Evolutionary conservation across 2,113 vertebrate genomes (phyloP).

Genomic region (Burhinus bistriatus): DNA sequence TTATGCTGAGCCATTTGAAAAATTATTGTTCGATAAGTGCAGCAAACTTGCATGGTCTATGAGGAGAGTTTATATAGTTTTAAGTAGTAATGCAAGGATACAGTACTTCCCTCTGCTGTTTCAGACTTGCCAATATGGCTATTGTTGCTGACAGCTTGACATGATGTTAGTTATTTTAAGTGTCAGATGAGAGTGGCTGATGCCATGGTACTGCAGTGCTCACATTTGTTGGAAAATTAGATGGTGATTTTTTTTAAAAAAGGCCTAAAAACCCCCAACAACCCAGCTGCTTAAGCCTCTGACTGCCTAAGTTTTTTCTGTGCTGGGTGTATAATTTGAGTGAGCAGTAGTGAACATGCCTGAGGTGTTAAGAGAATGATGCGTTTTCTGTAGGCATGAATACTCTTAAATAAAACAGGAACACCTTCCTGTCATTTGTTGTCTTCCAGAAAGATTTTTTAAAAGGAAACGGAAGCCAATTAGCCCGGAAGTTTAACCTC

Average conservation of each 20-base stretch:
- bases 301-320: conserved; percentile 46
- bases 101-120: conserved; percentile 33
- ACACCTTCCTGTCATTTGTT: conserved; percentile 72
- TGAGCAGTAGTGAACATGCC: conserved; percentile 59
- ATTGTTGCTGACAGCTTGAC: conserved; percentile 70
- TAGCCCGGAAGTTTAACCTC: conserved; percentile 81
- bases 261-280: not conserved
- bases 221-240: conserved; percentile 72
- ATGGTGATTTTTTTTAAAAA: conserved; percentile 54
- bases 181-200: conserved; percentile 73
- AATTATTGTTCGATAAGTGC: not conserved
- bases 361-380: conserved; percentile 76
- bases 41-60: not conserved
- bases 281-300: conserved; percentile 60
- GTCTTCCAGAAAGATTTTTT: conserved; percentile 63
- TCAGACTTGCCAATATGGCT: conserved; percentile 59
- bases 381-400: conserved; percentile 71
- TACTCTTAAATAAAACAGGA: conserved; percentile 69
- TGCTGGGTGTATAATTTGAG: conserved; percentile 64
- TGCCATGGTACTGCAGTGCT: conserved; percentile 46
- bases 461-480: conserved; percentile 77
- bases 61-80: conserved; percentile 38
- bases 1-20: not conserved
- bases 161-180: conserved; percentile 65
- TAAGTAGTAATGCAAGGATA: conserved; percentile 5